A percentile compares a stretch with the other conserved stretches of the same genome.
These are phyloP conservation scores for Petrolisthes manimaculis DNA, from an alignment of 2,888 invertebrate species.

Conservation along the genomic window DNA sequence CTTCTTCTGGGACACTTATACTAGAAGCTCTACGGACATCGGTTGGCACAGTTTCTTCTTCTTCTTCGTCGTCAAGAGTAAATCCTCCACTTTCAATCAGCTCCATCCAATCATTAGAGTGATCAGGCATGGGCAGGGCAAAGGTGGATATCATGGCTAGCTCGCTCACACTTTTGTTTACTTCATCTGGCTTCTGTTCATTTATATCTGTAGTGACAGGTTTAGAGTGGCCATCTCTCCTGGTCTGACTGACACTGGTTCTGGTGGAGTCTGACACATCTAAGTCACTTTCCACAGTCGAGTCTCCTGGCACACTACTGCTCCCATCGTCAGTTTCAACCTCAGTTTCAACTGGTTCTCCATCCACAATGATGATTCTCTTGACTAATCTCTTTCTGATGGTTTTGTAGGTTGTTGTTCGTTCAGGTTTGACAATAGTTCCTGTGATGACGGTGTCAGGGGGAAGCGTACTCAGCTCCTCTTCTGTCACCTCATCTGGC, in stretches of 20 bases:
- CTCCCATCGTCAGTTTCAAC: neutral
- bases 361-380: constrained; percentile 45
- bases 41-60: constrained; percentile 13
- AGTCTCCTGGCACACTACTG: too few species aligned
- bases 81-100: constrained; percentile 55
- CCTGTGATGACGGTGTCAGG: constrained; percentile 29
- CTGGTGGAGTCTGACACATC: neutral
- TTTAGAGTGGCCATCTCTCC: neutral
- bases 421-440: constrained; percentile 27
- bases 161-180: neutral
- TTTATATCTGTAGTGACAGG: too few species aligned
- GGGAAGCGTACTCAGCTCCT: constrained; percentile 25
- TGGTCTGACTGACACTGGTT: neutral
- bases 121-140: constrained; percentile 45
- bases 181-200: too few species aligned
- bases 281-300: too few species aligned
- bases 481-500: constrained; percentile 38
- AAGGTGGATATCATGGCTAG: neutral
- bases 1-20: too few species aligned
- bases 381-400: constrained; percentile 41
- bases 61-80: constrained; percentile 51
- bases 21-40: too few species aligned
- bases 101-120: constrained; percentile 60
- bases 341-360: constrained; percentile 56
- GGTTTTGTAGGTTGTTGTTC: constrained; percentile 37